Percentiles rank a stretch among this genome's conserved stretches.
These are phyloP conservation scores for Oppia nitens DNA, from an alignment of 1,140 invertebrate species.

Conservation along the genomic window DNA sequence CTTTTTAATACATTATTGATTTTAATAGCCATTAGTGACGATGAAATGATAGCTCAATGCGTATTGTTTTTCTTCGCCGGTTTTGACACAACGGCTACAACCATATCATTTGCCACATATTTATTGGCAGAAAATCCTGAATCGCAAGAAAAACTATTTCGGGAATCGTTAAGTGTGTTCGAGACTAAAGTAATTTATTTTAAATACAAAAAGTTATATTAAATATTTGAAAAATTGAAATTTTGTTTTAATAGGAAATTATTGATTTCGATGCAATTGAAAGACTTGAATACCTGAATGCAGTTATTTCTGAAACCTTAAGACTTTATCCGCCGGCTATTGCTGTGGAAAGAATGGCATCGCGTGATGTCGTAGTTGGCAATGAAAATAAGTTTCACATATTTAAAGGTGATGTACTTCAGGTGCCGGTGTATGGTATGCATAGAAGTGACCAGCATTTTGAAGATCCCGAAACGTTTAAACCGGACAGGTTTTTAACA, in stretches of 20 bases:
- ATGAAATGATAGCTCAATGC: slow-evolving; percentile 34
- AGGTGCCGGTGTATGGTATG: slow-evolving; percentile 20
- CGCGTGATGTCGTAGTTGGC: neutral
- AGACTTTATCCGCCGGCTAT: slow-evolving; percentile 23
- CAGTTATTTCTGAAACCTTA: slow-evolving; percentile 24
- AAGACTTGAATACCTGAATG: slow-evolving; percentile 23
- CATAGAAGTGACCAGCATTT: slow-evolving; percentile 20
- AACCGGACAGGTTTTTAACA: slow-evolving; percentile 16
- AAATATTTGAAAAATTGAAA: too few species aligned
- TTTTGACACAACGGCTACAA: slow-evolving; percentile 54
- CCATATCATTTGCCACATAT: slow-evolving; percentile 44
- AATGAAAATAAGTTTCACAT: slow-evolving; percentile 4
- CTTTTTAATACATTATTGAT: neutral
- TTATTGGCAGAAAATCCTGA: slow-evolving; percentile 43
- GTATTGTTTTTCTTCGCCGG: slow-evolving; percentile 52
- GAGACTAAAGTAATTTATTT: neutral
- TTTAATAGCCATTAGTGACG: slow-evolving; percentile 2
- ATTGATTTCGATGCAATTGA: too few species aligned
- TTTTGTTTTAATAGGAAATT: neutral
- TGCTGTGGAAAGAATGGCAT: neutral
- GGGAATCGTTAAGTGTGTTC: slow-evolving; percentile 38
- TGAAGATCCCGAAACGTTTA: slow-evolving; percentile 21
- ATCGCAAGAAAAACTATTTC: slow-evolving; percentile 38
- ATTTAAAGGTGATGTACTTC: slow-evolving; percentile 13
- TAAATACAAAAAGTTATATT: too few species aligned